These are phyloP conservation scores for Etia nguti DNA, from an alignment of 2,113 vertebrate genomes.

Conservation along the genomic window DNA sequence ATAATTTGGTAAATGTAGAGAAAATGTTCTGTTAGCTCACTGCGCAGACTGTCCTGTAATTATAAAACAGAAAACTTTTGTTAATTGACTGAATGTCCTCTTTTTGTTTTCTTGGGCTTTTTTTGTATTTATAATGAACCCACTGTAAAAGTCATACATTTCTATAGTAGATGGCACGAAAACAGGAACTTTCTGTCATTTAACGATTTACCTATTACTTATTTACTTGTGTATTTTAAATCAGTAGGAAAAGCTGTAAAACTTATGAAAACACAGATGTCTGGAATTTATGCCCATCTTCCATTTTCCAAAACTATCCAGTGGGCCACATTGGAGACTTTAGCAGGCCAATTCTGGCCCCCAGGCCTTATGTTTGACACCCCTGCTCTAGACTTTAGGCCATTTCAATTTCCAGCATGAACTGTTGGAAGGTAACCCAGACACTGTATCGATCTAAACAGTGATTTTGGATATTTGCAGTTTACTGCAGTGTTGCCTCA, in stretches of 20 bases:
- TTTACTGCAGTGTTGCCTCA: background rate
- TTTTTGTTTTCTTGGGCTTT: background rate
- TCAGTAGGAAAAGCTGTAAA: background rate
- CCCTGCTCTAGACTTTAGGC: background rate
- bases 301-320: background rate
- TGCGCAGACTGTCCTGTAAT: background rate
- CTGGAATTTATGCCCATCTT: background rate
- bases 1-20: background rate
- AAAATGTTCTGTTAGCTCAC: background rate
- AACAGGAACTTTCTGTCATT: background rate
- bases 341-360: background rate
- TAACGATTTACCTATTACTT: background rate
- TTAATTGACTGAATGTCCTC: background rate
- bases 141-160: background rate
- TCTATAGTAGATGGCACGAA: background rate
- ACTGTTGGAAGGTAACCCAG: background rate
- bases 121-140: background rate
- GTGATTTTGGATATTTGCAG: background rate
- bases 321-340: background rate
- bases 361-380: background rate
- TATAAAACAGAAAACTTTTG: background rate
- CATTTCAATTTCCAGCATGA: background rate
- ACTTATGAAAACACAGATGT: background rate
- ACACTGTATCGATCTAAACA: slow-evolving; percentile 10
- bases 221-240: background rate